Base-by-base conservation (phyloP, 2,797 vertebrate species). In the Poeciliopsis infans region DNA sequence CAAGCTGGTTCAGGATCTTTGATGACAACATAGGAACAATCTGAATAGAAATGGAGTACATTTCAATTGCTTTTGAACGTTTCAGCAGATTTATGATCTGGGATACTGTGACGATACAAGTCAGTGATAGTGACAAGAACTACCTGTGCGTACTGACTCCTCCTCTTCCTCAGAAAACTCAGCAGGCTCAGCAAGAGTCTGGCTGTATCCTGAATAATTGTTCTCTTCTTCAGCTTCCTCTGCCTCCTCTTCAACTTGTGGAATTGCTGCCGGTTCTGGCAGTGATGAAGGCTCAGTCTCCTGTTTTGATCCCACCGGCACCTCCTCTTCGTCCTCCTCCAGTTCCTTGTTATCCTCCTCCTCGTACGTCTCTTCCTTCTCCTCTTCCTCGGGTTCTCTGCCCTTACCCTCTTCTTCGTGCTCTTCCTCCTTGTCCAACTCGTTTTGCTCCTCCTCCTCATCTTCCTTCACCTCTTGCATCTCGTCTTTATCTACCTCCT, bases 141-240 rank as follows among this genome's bases (percentile, higher is more conserved):
- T 86, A 95, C 94, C 94, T 89, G 79, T 76, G 55, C 81, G 51
- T 74, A 64, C 72, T 73, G 90, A 76, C 77, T 85, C 88, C 61
- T 90, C 85, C 64, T 88, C 90, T 73, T 86, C 74, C 55, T 91
- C 86, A 71, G 72, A 80, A 77, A 84, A 64, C 81, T 86, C 81
- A 45, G 41, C 76, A 43, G 85, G 72, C 81, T 86, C 81, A 51
- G 41, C 76, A 41, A 83, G 69, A 23, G 33, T 74, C 75, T 80
- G 79, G n/a, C 36, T 57, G 43, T 82, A 79, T 72, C 81, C 82
- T 74, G 81, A 86, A 55, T 87, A 87, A 55, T 84, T 86, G 31
- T 64, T 82, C 77, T 85, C 77, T 49, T 85, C 87, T 82, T 1
- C 76, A 28, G 86, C 82, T 71, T 77, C 77, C 31, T 83, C 81